phyloP scores from a whole-genome alignment of 2,113 vertebrate species.

The Perca schrenkii region DNA sequence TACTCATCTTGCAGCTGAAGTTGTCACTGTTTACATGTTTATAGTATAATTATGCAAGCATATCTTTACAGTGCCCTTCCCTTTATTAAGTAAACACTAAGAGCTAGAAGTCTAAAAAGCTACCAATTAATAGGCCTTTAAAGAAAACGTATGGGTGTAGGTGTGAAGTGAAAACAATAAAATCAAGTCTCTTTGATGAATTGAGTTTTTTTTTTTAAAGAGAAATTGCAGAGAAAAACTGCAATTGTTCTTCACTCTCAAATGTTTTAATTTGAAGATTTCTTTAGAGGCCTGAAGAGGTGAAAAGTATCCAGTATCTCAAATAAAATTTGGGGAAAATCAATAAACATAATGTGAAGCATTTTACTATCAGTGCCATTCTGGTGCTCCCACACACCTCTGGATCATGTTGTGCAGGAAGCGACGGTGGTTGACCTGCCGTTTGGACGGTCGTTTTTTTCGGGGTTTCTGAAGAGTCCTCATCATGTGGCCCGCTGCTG shows the following conservation, averaged over 20 bases:
- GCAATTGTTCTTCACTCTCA: no score
- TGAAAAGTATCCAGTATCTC: neutral
- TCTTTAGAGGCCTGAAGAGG: neutral
- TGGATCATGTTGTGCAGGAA: slow-evolving; percentile 91
- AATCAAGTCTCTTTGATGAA: neutral
- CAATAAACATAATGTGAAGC: neutral
- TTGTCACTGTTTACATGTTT: neutral
- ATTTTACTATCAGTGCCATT: neutral
- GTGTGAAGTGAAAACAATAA: neutral
- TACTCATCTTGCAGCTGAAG: neutral
- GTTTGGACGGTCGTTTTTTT: slow-evolving; percentile 85
- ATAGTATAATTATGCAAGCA: neutral
- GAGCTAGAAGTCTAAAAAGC: neutral
- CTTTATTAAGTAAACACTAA: neutral
- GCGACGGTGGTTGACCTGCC: slow-evolving; percentile 88
- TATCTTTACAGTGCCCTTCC: neutral
- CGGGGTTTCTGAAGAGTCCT: slow-evolving; percentile 86
- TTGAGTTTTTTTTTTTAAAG: neutral
- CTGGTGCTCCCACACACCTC: slow-evolving; percentile 73
- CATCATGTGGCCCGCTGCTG: slow-evolving; percentile 89
- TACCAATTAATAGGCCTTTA: no score
- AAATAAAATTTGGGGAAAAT: neutral
- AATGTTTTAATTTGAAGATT: neutral
- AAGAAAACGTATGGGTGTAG: neutral
- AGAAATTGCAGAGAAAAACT: neutral